Percentiles rank a stretch among this genome's conserved stretches.
Conservation (phyloP, 1,140 invertebrate species). For the Aphaenogaster floridana region DNA sequence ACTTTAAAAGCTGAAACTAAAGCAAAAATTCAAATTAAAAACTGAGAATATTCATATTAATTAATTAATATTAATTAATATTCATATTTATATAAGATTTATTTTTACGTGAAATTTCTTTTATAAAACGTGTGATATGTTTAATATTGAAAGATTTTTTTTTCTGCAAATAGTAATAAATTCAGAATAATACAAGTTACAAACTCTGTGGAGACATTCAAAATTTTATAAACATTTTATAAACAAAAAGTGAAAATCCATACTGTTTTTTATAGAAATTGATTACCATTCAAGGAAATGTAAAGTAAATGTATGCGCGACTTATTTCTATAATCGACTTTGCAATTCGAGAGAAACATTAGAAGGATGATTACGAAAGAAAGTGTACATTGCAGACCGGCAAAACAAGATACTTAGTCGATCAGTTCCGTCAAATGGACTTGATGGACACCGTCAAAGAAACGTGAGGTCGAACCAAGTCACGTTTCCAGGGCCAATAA, state of each 20-base stretch:
- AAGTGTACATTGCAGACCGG: conserved; percentile 8
- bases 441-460: conserved; percentile 23
- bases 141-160: background rate
- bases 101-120: background rate
- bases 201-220: background rate
- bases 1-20: background rate
- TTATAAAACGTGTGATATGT: background rate
- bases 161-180: background rate
- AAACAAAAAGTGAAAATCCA: background rate
- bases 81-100: background rate
- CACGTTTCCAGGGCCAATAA: conserved; percentile 57
- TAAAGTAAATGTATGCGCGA: background rate
- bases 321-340: conserved; percentile 13
- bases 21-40: background rate
- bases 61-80: background rate
- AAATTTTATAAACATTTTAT: background rate
- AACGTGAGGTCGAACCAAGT: conserved; percentile 56
- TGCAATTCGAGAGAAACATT: conserved; percentile 44
- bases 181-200: background rate
- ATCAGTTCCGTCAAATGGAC: conserved; percentile 52
- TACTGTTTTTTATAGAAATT: background rate
- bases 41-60: background rate
- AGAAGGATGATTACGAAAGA: conserved; percentile 33
- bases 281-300: background rate
- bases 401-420: conserved; percentile 46